These are phyloP conservation scores for Hapalemur alaotrensis DNA, from an alignment of 2,797 vertebrate genomes.

Conservation along the genomic window DNA sequence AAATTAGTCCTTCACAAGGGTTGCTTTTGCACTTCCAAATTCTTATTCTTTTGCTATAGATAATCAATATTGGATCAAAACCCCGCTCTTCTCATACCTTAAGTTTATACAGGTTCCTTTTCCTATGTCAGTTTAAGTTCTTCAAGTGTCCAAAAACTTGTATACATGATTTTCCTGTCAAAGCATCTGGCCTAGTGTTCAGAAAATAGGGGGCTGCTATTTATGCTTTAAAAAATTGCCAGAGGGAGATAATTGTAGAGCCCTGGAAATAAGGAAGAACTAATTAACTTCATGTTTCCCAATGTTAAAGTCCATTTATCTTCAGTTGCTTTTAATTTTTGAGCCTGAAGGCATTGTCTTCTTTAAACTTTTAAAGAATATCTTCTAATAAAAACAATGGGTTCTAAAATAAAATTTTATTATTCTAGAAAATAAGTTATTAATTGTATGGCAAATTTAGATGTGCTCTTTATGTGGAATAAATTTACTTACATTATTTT, in stretches of 20 bases:
- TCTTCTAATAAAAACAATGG: conserved; percentile 46
- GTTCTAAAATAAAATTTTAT: background rate
- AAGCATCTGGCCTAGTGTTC: background rate
- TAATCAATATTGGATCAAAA: background rate
- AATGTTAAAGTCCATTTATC: conserved; percentile 27
- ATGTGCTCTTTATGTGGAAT: background rate
- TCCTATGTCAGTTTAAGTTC: background rate
- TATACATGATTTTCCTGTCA: conserved; percentile 3
- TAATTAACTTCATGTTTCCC: conserved; percentile 42
- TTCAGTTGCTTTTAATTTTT: conserved; percentile 51
- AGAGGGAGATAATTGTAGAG: background rate
- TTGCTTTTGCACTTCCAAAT: conserved; percentile 3
- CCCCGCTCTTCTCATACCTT: background rate
- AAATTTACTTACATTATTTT: conserved; percentile 28
- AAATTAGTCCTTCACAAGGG: background rate
- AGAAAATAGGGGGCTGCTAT: background rate
- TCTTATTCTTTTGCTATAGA: background rate
- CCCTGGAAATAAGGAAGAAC: conserved; percentile 20
- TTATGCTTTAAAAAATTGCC: conserved; percentile 26
- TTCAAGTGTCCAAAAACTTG: background rate
- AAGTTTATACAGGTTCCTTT: background rate
- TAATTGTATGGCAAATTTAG: conserved; percentile 18
- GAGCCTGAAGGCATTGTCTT: background rate
- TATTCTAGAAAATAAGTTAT: background rate
- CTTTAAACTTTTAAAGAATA: conserved; percentile 41